Evolutionary conservation across 2,113 vertebrate genomes (phyloP), one percentile per base, ranked within the genome.

Genomic region (Leucopsar rothschildi): DNA sequence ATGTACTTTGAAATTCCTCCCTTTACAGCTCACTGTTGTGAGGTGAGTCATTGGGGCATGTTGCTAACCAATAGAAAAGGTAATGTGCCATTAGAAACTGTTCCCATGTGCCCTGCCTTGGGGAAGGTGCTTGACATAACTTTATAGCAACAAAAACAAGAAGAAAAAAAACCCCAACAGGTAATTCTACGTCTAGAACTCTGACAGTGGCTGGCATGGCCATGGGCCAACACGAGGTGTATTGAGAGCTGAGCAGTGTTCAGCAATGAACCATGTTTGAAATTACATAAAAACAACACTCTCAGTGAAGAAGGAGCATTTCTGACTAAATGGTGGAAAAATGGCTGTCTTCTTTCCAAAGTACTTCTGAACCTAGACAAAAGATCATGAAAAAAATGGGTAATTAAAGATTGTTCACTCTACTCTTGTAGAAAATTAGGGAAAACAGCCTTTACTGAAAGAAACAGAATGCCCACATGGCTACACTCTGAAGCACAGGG

Each of bases 211-310:
- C 39, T 52, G 35, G 7, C 1, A 0, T 35, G 49, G 65, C 31
- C 21, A 40, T 0, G 11, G 12, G 28, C 12, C 56, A 78, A n/a
- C 7, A n/a, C 0, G 0, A 72, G n/a, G 20, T 53, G 28, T 64
- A 39, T 4, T 19, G 37, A 60, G 28, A 81, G 49, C 33, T 68
- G 19, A 61, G 42, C 19, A 55, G 33, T 24, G 15, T 1, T 25
- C 12, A 11, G 39, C 39, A 61, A 31, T 4, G 4, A 82, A 60
- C 29, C n/a, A 39, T 0, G 2, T 21, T 53, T 53, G 45, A 87
- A 89, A 71, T n/a, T 21, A 76, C 1, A 3, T 3, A 72, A 56
- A 76, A 72, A 15, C 19, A 92, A 39, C 13, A 53, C 19, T 40
- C 27, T 31, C 20, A 16, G 56, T 37, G 73, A 83, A 79, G 31